Percentiles rank a stretch among this genome's conserved stretches.
Conservation (phyloP, 2,113 vertebrate species). For the Origma solitaria region DNA sequence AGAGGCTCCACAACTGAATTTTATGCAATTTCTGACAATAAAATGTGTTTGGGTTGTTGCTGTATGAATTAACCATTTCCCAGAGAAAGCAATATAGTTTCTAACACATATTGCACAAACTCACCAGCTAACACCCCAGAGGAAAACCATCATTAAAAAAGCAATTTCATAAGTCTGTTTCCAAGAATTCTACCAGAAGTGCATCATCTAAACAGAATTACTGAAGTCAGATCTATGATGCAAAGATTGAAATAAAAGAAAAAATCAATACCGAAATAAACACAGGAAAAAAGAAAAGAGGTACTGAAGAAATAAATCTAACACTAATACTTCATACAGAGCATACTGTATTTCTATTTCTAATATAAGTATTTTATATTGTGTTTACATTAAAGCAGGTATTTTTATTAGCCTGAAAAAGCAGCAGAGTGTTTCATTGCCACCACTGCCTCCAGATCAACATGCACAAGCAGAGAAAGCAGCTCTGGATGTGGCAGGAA, state of each 20-base stretch:
- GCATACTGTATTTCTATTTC: background rate
- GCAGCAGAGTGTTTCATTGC: background rate
- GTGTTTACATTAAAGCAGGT: background rate
- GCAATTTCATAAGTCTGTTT: conserved; percentile 13
- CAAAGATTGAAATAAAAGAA: background rate
- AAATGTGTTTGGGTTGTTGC: conserved; percentile 35
- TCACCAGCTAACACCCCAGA: background rate
- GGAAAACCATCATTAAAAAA: conserved; percentile 50
- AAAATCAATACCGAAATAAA: background rate
- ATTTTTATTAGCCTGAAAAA: background rate
- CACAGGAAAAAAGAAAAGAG: background rate
- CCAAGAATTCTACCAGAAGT: conserved; percentile 25
- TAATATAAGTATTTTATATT: background rate
- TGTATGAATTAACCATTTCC: conserved; percentile 52
- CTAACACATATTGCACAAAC: conserved; percentile 14
- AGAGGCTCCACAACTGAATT: conserved; percentile 35
- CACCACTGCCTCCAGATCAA: background rate
- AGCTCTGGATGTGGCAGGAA: background rate
- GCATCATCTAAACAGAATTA: conserved; percentile 1
- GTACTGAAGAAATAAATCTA: background rate
- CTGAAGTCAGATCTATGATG: background rate
- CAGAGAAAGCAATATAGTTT: conserved; percentile 32
- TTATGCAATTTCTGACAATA: conserved; percentile 12
- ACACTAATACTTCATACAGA: background rate
- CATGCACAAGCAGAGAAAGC: fast-evolving